Evolutionary conservation across 2,113 vertebrate species (phyloP).

Genomic region (Callospermophilus lateralis): DNA sequence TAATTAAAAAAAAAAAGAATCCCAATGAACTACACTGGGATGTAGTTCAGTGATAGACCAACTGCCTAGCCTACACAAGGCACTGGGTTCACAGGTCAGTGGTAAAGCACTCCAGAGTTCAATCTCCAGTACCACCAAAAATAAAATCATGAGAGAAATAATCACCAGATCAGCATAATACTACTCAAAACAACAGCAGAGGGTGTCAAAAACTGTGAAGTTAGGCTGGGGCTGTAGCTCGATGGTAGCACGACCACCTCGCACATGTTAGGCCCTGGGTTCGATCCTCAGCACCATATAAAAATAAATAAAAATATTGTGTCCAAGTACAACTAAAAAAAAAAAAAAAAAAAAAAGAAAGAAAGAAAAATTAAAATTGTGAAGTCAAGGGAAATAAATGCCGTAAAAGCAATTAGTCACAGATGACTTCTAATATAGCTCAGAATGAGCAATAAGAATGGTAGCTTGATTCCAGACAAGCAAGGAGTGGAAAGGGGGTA

Average conservation of each 20-base stretch:
- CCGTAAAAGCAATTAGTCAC: background rate
- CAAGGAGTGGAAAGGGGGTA: background rate
- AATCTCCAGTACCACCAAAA: too few species aligned
- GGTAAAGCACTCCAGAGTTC: too few species aligned
- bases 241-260: too few species aligned
- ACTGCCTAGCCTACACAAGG: too few species aligned
- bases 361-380: too few species aligned
- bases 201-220: background rate
- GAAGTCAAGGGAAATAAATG: background rate
- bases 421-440: background rate
- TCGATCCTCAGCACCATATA: too few species aligned
- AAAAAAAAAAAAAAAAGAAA: too few species aligned
- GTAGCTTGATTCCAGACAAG: background rate
- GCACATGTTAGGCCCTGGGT: too few species aligned
- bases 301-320: too few species aligned
- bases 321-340: too few species aligned
- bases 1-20: constrained; percentile 21
- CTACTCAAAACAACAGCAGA: background rate
- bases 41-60: background rate
- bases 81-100: background rate
- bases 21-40: background rate
- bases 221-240: too few species aligned
- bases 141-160: background rate
- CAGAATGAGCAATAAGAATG: background rate
- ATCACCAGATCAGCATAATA: background rate